phyloP scores from a whole-genome alignment of 1,140 invertebrate genomes.

The Drosophila cardini region DNA sequence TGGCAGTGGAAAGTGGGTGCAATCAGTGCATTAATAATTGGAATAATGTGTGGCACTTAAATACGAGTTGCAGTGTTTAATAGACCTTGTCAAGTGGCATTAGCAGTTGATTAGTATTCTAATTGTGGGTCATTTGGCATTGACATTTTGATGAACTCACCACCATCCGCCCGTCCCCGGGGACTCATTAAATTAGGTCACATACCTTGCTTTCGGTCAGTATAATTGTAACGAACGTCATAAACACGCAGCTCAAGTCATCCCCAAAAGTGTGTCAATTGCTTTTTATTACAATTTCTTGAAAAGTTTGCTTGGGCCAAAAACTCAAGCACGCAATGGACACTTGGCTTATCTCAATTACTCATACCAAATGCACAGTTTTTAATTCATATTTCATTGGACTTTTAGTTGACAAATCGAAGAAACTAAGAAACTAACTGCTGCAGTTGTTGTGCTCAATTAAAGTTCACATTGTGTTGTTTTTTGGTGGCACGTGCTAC shows the following conservation, averaged over 20 bases:
- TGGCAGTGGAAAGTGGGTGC: neutral
- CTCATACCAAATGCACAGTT: slow-evolving; percentile 45
- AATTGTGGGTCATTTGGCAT: slow-evolving; percentile 44
- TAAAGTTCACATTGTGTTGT: slow-evolving; percentile 34
- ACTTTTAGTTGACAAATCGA: neutral
- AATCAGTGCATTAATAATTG: slow-evolving; percentile 34
- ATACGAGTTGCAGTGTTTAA: slow-evolving; percentile 10
- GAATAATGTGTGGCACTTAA: slow-evolving; percentile 10
- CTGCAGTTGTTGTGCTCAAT: slow-evolving; percentile 32
- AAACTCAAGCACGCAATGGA: slow-evolving; percentile 53
- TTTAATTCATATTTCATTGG: slow-evolving; percentile 22
- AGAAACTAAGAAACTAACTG: neutral
- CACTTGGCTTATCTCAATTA: slow-evolving; percentile 40
- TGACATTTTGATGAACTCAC: slow-evolving; percentile 48
- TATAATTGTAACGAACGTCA: slow-evolving; percentile 23
- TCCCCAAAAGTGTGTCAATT: slow-evolving; percentile 71
- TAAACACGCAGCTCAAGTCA: slow-evolving; percentile 53
- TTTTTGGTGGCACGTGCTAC: slow-evolving; percentile 37
- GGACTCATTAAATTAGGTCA: slow-evolving; percentile 67
- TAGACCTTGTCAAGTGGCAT: neutral
- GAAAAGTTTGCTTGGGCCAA: slow-evolving; percentile 5
- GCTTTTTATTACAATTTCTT: slow-evolving; percentile 12
- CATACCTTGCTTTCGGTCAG: slow-evolving; percentile 38
- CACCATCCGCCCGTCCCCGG: neutral
- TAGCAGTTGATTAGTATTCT: slow-evolving; percentile 15